Conservation (phyloP, 1,140 invertebrate genomes). For the Lordiphosa clarofinis region DNA sequence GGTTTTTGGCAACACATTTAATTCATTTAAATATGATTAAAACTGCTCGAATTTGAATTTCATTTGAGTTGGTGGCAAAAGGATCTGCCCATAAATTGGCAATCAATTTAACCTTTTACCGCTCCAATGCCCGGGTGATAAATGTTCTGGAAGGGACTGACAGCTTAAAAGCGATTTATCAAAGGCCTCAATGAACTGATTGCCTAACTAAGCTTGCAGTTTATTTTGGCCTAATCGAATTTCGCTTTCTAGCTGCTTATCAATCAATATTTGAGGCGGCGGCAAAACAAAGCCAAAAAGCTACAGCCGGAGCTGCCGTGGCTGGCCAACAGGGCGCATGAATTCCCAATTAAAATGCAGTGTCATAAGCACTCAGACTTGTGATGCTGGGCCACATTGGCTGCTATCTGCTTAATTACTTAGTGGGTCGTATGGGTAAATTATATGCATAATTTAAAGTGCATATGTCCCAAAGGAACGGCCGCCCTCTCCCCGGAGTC, state of each 20-base stretch:
- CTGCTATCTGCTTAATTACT: constrained; percentile 73
- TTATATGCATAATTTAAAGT: constrained; percentile 75
- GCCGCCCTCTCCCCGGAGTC: constrained; percentile 10
- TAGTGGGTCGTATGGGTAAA: constrained; percentile 46
- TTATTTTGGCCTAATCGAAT: constrained; percentile 20
- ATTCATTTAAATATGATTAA: not conserved
- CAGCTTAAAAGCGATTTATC: constrained; percentile 71
- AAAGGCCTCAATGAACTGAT: constrained; percentile 25
- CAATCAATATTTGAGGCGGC: constrained; percentile 47
- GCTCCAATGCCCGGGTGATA: constrained; percentile 41
- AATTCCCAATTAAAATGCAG: too few species aligned
- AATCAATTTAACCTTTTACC: constrained; percentile 27
- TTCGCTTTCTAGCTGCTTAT: constrained; percentile 34
- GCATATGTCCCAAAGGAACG: constrained; percentile 53
- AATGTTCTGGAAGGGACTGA: constrained; percentile 42
- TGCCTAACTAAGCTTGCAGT: constrained; percentile 9
- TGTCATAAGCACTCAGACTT: too few species aligned
- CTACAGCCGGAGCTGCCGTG: too few species aligned
- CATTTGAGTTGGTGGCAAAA: not conserved
- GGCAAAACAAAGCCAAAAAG: not conserved
- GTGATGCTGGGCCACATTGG: constrained; percentile 24
- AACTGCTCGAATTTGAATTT: constrained; percentile 4
- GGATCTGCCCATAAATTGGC: constrained; percentile 41
- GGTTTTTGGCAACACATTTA: too few species aligned
- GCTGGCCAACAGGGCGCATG: too few species aligned